Conservation (phyloP, 2,888 invertebrate genomes). For the Chymomyza amoena region DNA sequence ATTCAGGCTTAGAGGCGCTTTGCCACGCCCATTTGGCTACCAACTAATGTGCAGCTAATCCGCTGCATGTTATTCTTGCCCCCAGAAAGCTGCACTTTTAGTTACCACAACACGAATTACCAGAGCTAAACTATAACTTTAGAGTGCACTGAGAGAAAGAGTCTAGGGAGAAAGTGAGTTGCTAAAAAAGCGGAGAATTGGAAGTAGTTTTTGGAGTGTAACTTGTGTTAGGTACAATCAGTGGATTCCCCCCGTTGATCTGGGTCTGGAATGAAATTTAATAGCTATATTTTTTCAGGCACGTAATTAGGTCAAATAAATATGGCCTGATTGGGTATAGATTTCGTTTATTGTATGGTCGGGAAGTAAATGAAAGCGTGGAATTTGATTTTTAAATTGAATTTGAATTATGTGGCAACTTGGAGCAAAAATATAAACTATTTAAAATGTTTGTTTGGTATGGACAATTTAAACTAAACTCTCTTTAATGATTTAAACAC, state of each 20-base stretch:
- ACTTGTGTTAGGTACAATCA: too few species aligned
- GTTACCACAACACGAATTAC: neutral
- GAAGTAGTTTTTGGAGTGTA: too few species aligned
- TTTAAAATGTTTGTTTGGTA: too few species aligned
- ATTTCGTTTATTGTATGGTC: slow-evolving; percentile 12
- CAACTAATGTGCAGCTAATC: slow-evolving; percentile 4
- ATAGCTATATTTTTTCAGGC: neutral
- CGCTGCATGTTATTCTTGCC: neutral
- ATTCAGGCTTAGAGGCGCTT: neutral
- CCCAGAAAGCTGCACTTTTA: neutral
- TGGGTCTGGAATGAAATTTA: slow-evolving; percentile 2
- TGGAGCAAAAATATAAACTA: too few species aligned
- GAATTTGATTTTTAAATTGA: neutral
- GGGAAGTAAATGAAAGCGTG: neutral
- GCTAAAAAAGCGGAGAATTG: too few species aligned
- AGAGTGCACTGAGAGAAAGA: neutral
- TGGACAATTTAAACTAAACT: too few species aligned
- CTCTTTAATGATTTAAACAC: too few species aligned
- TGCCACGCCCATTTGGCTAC: neutral
- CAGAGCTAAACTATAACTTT: neutral
- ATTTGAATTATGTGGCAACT: neutral
- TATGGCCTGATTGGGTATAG: neutral
- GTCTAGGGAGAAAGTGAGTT: too few species aligned
- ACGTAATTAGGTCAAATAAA: slow-evolving; percentile 22
- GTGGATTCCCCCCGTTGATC: too few species aligned